Evolutionary conservation across 2,797 vertebrate species (phyloP), one percentile per base, ranked within the genome.

Genomic region (Poecilia gillii): DNA sequence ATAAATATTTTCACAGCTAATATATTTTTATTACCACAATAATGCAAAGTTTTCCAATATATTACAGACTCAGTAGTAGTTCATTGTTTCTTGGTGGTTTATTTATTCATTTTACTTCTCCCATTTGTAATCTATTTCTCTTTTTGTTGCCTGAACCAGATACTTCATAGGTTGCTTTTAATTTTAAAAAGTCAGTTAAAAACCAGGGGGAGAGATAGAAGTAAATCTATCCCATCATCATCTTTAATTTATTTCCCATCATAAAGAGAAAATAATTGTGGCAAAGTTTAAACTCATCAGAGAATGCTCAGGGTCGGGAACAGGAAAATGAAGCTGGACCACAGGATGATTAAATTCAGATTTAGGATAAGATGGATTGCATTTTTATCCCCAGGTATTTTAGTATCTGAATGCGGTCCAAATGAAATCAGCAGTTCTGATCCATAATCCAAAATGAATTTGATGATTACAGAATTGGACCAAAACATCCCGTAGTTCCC

Each of bases 131-230:
- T 62, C 6, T 18, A 18, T 57, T 28, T 28, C n/a, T 59, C 12
- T 59, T 13, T 59, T 14, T 59, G 53, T 31, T 57, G 11, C 11
- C 49, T 20, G 16, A 51, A 51, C 49, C n/a, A 59, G 11, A 6
- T 2, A 0, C n/a, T 28, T 2, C n/a, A 13, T 13, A 59, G 1
- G 12, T 31, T 0, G 0, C 14, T 18, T 64, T 33, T 16, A 18
- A 64, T 64, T 18, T 16, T 33, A 64, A 33, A 59, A 62, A 33
- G 59, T 64, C 59, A 33, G 3, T 18, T 64, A 64, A 33, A n/a
- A 55, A n/a, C 23, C 6, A 55, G 53, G 8, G 53, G 53, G 53
- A 55, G 2, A 8, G 18, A n/a, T 6, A 9, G 18, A 51, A 51
- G 49, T 57, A 57, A 14, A 28, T 57, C n/a, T 57, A 53, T 53